These are phyloP conservation scores for Cephalopachus bancanus DNA, from an alignment of 2,797 vertebrate genomes.

Conservation along the genomic window DNA sequence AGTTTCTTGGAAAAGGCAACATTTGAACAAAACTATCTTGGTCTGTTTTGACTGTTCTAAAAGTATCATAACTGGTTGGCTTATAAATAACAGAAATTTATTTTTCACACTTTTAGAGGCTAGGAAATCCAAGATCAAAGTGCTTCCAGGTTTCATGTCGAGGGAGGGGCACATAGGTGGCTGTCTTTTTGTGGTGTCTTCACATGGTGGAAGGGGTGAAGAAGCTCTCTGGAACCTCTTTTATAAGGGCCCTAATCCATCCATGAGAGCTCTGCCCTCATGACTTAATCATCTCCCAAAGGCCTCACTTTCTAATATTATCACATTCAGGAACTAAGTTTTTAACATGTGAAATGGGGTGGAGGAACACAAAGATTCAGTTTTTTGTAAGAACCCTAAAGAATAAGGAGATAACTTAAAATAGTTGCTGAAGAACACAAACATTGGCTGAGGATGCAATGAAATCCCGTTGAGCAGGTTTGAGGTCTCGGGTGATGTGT, in stretches of 20 bases:
- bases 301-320: not conserved
- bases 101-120: not conserved
- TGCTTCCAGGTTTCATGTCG: not conserved
- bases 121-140: not conserved
- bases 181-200: not conserved
- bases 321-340: not conserved
- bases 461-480: not conserved
- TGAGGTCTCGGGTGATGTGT: not conserved
- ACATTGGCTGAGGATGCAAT: not conserved
- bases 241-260: not conserved
- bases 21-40: not conserved
- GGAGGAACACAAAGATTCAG: not conserved
- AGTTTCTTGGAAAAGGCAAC: not conserved
- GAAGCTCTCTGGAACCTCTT: not conserved
- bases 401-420: not conserved
- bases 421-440: not conserved
- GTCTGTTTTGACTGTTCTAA: not conserved
- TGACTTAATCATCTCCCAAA: not conserved
- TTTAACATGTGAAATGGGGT: not conserved
- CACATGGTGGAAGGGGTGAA: too few species aligned
- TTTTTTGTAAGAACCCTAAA: not conserved
- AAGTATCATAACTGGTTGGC: not conserved
- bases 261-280: not conserved
- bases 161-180: not conserved
- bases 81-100: not conserved